A percentile compares a stretch with the other conserved stretches of the same genome.
phyloP scores from a whole-genome alignment of 2,113 vertebrate genomes.

The Microcebus ravelobensis region DNA sequence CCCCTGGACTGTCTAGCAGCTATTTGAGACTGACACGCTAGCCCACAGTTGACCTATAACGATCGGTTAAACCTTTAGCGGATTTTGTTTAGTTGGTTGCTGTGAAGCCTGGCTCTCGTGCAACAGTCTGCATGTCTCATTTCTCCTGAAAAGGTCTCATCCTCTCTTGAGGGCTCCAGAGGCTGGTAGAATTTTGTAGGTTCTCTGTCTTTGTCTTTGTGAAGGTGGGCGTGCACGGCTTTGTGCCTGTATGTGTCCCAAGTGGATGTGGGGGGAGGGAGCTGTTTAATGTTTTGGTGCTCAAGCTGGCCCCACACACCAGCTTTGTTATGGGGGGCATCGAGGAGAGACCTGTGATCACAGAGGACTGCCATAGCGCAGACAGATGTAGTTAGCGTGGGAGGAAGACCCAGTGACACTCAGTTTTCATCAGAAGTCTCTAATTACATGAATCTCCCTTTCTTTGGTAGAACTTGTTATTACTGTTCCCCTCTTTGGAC shows the following conservation, averaged over 20 bases:
- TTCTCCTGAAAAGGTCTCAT: neutral
- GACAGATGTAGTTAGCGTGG: fast-evolving
- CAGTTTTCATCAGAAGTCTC: neutral
- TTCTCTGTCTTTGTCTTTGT: too few relatives aligned
- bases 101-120: neutral
- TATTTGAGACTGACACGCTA: neutral
- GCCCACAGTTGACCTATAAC: neutral
- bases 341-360: neutral
- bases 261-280: neutral
- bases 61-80: neutral
- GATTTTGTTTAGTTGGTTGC: neutral
- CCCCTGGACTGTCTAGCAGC: neutral
- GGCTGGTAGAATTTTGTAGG: neutral
- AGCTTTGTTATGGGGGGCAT: neutral
- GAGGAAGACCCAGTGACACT: too few relatives aligned
- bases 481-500: neutral
- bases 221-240: neutral
- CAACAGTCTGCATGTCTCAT: fast-evolving
- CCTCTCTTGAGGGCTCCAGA: neutral
- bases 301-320: neutral
- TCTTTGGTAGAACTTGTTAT: neutral
- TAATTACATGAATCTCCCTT: neutral
- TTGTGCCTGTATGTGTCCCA: too few relatives aligned
- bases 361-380: too few relatives aligned
- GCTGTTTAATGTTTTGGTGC: neutral